These are phyloP conservation scores for Eurypyga helias DNA, from an alignment of 2,113 vertebrate species.

Conservation along the genomic window DNA sequence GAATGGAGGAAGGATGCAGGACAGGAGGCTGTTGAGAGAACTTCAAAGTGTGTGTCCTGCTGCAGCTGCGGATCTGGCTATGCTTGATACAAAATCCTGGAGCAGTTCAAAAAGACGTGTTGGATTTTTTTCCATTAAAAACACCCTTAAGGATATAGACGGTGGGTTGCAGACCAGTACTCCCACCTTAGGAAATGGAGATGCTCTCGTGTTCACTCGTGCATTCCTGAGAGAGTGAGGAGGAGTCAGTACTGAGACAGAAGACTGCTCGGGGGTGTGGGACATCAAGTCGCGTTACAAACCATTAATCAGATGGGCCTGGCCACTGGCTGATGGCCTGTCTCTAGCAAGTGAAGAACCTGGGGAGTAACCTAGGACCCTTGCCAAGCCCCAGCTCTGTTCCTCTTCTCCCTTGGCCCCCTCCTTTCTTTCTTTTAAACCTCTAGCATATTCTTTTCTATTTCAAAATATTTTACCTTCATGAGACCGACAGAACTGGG, in stretches of 20 bases:
- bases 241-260: background rate
- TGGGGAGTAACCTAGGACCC: background rate
- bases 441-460: background rate
- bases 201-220: background rate
- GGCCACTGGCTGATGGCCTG: background rate
- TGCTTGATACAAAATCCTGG: background rate
- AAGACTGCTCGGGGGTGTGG: background rate
- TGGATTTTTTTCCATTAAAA: background rate
- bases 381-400: background rate
- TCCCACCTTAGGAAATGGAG: background rate
- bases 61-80: background rate
- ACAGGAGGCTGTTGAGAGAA: background rate
- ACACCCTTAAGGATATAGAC: background rate
- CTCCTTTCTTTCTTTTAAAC: background rate
- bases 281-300: background rate
- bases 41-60: background rate
- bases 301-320: background rate
- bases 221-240: background rate
- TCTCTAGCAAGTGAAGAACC: background rate
- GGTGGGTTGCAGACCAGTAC: background rate
- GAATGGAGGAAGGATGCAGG: background rate
- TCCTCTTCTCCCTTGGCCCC: background rate
- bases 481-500: background rate
- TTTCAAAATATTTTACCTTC: background rate
- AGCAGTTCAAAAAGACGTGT: background rate